Conservation (phyloP, 2,113 vertebrate genomes). For the Todiramphus saurophagus region DNA sequence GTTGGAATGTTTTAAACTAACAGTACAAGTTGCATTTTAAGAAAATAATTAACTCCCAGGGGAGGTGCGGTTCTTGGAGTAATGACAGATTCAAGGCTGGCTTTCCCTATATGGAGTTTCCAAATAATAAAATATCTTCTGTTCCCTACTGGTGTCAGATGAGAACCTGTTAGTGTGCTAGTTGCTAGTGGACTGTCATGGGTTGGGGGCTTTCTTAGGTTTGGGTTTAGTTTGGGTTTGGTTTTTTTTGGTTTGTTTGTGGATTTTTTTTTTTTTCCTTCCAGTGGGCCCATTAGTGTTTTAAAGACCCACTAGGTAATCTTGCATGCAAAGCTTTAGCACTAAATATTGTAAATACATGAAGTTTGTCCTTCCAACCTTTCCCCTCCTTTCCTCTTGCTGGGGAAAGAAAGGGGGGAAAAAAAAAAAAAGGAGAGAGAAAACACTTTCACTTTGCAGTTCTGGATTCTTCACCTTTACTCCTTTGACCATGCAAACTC, state of each 20-base stretch:
- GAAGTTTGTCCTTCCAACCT: background rate
- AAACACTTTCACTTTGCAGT: background rate
- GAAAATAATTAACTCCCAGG: slow-evolving; percentile 91
- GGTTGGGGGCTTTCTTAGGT: background rate
- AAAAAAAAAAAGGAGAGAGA: background rate
- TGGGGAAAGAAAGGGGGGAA: background rate
- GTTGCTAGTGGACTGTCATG: slow-evolving; percentile 81
- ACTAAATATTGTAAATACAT: background rate
- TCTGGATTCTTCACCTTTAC: background rate
- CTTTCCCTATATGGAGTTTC: slow-evolving; percentile 85
- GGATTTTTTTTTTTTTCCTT: background rate
- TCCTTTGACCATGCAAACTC: background rate
- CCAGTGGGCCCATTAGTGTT: slow-evolving; percentile 67
- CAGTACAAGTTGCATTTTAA: slow-evolving; percentile 85
- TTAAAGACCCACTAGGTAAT: slow-evolving; percentile 70
- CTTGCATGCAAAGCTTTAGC: slow-evolving; percentile 12
- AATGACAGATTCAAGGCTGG: slow-evolving; percentile 84
- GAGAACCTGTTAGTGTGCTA: slow-evolving; percentile 88
- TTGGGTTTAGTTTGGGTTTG: no score
- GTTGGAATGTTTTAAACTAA: slow-evolving; percentile 91
- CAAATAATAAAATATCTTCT: slow-evolving; percentile 89
- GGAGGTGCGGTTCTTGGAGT: slow-evolving; percentile 83
- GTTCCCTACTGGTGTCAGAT: slow-evolving; percentile 86
- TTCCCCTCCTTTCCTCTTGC: background rate
- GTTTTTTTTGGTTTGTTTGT: background rate